Conservation (phyloP, 2,888 invertebrate genomes). For the Amitus sp. region DNA sequence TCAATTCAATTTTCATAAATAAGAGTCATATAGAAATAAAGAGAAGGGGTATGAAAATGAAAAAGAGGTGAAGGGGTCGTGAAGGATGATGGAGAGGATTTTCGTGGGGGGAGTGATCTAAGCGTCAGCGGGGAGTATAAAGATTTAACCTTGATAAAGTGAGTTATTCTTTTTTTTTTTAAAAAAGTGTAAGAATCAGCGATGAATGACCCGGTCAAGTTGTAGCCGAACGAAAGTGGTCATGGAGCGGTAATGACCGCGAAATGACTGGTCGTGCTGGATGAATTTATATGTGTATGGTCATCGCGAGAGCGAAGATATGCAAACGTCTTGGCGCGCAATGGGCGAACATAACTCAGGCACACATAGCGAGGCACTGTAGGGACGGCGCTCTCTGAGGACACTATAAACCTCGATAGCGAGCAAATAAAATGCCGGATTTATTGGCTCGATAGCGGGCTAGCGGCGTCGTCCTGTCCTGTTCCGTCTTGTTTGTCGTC, state of each 20-base stretch:
- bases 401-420: constrained; percentile 65
- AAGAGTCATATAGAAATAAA: too few relatives aligned
- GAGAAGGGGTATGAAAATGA: constrained; percentile 59
- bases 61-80: constrained; percentile 32
- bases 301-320: constrained; percentile 49
- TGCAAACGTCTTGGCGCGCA: constrained; percentile 59
- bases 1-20: constrained; percentile 63
- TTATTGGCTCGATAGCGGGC: constrained; percentile 62
- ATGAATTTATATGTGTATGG: too few relatives aligned
- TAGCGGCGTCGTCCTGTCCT: constrained; percentile 51
- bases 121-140: constrained; percentile 64
- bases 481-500: constrained; percentile 54
- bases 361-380: constrained; percentile 51
- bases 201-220: too few relatives aligned
- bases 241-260: too few relatives aligned
- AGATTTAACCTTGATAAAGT: too few relatives aligned
- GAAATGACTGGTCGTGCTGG: too few relatives aligned
- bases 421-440: constrained; percentile 64
- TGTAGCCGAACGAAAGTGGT: too few relatives aligned
- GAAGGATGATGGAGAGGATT: constrained; percentile 39
- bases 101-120: constrained; percentile 61
- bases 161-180: too few relatives aligned
- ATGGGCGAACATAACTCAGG: constrained; percentile 61
- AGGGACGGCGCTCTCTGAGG: constrained; percentile 51
- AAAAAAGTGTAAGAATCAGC: too few relatives aligned